These are phyloP conservation scores for Octodonta nipae DNA, from an alignment of 2,888 invertebrate species.

Conservation along the genomic window DNA sequence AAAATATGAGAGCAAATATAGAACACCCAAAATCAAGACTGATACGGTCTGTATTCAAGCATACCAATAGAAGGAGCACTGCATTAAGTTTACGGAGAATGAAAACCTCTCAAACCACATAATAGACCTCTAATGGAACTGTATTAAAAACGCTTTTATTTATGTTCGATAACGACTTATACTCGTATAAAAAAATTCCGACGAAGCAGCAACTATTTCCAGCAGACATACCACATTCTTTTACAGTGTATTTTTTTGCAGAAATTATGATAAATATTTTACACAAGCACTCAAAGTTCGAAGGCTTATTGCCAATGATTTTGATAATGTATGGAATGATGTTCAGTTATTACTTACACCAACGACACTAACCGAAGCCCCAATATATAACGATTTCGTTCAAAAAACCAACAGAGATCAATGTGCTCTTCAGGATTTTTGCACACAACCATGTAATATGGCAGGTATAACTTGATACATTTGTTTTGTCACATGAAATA, in stretches of 20 bases:
- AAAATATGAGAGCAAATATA: too few relatives aligned
- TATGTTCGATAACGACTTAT: too few relatives aligned
- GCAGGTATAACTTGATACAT: constrained; percentile 52
- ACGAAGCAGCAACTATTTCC: too few relatives aligned
- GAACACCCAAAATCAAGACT: too few relatives aligned
- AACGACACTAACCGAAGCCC: constrained; percentile 78
- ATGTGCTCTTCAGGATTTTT: constrained; percentile 81
- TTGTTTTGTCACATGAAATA: background rate
- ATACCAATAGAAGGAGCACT: too few relatives aligned
- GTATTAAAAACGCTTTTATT: too few relatives aligned
- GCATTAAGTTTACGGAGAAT: too few relatives aligned
- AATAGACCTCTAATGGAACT: too few relatives aligned
- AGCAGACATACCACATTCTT: too few relatives aligned
- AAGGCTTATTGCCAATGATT: constrained; percentile 77
- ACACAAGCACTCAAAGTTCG: constrained; percentile 79
- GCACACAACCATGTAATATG: constrained; percentile 93
- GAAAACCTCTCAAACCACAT: too few relatives aligned
- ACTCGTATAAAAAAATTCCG: too few relatives aligned
- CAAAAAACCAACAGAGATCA: constrained; percentile 71
- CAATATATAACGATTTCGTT: constrained; percentile 63
- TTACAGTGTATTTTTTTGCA: constrained; percentile 23
- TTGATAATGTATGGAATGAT: constrained; percentile 57
- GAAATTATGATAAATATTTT: constrained; percentile 85
- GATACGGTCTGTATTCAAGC: too few relatives aligned
- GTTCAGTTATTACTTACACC: constrained; percentile 84